These are phyloP conservation scores for Gymnoscelis rufifasciata DNA, from an alignment of 2,888 invertebrate genomes.

Conservation along the genomic window DNA sequence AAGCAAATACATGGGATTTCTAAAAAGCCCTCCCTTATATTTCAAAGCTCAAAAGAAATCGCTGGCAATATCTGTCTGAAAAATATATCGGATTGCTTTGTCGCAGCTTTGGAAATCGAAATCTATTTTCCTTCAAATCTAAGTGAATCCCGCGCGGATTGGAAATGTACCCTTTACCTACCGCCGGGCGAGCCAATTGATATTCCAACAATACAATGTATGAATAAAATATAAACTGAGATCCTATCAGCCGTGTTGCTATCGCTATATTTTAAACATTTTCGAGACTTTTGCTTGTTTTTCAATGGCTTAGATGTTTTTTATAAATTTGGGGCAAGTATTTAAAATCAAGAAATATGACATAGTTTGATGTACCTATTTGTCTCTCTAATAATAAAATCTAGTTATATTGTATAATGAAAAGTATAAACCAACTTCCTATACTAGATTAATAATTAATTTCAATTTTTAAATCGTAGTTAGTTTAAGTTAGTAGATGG, in stretches of 20 bases:
- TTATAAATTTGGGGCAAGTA: not conserved
- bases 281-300: slow-evolving; percentile 25
- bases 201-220: slow-evolving; percentile 80
- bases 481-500: too few relatives aligned
- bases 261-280: slow-evolving; percentile 56
- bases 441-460: too few relatives aligned
- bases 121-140: slow-evolving; percentile 80
- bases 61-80: slow-evolving; percentile 80
- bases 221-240: slow-evolving; percentile 79
- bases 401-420: too few relatives aligned
- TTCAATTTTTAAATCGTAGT: too few relatives aligned
- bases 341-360: too few relatives aligned
- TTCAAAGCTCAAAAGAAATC: slow-evolving; percentile 80
- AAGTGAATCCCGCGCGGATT: slow-evolving; percentile 80
- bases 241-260: slow-evolving; percentile 71
- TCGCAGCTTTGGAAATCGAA: slow-evolving; percentile 79
- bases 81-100: slow-evolving; percentile 80
- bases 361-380: too few relatives aligned
- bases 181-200: slow-evolving; percentile 78
- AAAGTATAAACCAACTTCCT: too few relatives aligned
- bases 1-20: slow-evolving; percentile 63
- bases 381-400: too few relatives aligned
- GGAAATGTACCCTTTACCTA: slow-evolving; percentile 80
- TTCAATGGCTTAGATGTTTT: slow-evolving; percentile 1
- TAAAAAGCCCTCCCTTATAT: slow-evolving; percentile 74